A percentile compares a stretch with the other conserved stretches of the same genome.
phyloP scores from a whole-genome alignment of 1,140 invertebrate species.

The Caerostris darwini region DNA sequence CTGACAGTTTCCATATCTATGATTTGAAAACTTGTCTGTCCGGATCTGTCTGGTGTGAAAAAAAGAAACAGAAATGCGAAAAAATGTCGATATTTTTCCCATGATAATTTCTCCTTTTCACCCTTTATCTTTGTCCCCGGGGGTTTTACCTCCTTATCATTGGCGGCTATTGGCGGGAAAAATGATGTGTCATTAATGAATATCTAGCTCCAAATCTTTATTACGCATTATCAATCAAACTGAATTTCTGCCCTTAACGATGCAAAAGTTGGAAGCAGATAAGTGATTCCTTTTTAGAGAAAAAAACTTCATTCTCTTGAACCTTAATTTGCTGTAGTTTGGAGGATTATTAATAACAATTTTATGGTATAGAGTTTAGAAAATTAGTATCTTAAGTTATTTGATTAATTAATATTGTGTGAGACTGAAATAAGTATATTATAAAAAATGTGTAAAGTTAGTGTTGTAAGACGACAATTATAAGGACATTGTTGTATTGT shows the following conservation, averaged over 20 bases:
- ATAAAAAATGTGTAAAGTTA: too few relatives aligned
- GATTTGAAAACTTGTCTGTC: too few relatives aligned
- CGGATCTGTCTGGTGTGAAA: too few relatives aligned
- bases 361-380: background rate
- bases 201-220: background rate
- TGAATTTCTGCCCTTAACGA: background rate
- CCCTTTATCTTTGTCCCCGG: background rate
- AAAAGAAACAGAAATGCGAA: background rate
- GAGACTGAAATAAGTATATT: background rate
- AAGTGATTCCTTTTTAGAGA: conserved; percentile 6
- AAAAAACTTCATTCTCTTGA: background rate
- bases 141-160: background rate
- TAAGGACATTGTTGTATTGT: too few relatives aligned
- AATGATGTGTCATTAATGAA: conserved; percentile 1
- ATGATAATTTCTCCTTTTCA: background rate
- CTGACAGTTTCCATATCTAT: too few relatives aligned
- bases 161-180: background rate
- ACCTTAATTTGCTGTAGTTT: background rate
- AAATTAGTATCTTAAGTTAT: background rate
- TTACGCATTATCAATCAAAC: conserved; percentile 17
- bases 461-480: background rate
- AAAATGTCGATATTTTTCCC: conserved; percentile 7
- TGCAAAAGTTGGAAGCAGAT: background rate
- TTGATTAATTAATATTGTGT: conserved; percentile 12
- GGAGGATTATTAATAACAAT: background rate